These are phyloP conservation scores for Scaptomyza tumidula DNA, from an alignment of 2,888 invertebrate species.

Conservation along the genomic window DNA sequence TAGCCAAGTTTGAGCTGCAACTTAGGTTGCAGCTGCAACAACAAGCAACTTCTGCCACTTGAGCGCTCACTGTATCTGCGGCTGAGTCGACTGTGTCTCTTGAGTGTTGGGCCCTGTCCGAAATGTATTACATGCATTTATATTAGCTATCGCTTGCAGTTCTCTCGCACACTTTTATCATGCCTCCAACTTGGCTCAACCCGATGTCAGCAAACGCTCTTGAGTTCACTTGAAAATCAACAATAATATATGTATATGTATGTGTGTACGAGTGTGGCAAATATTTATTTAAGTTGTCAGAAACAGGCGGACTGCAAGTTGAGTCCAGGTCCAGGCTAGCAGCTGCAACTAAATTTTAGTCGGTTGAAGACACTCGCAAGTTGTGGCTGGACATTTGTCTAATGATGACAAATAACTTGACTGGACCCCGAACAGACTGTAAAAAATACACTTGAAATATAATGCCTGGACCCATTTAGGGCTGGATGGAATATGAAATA, in stretches of 20 bases:
- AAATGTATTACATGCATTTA: conserved; percentile 70
- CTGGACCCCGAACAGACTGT: conserved; percentile 5
- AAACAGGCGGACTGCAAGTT: conserved; percentile 43
- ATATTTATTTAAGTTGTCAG: conserved; percentile 59
- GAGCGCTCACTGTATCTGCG: conserved; percentile 24
- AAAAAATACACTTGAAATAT: background rate
- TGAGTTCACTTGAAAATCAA: conserved; percentile 69
- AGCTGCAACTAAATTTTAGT: conserved; percentile 52
- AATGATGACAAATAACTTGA: conserved; percentile 69
- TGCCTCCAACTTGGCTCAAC: conserved; percentile 18
- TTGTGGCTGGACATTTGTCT: conserved; percentile 60
- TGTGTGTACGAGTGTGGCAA: background rate
- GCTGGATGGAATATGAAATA: background rate
- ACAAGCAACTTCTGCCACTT: conserved; percentile 37
- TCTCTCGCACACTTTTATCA: conserved; percentile 4
- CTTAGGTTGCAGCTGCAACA: conserved; percentile 37
- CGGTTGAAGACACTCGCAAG: conserved; percentile 22
- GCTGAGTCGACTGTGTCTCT: conserved; percentile 16
- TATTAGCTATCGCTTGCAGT: conserved; percentile 68
- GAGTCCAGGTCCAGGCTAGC: conserved; percentile 13
- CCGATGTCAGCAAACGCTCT: conserved; percentile 45
- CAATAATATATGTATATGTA: conserved; percentile 51
- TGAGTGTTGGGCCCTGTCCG: conserved; percentile 42
- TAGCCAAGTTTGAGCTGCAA: conserved; percentile 28
- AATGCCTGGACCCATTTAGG: background rate